Percentiles rank a stretch among this genome's conserved stretches.
Conservation (phyloP, 2,113 vertebrate species). For the Willisornis vidua region DNA sequence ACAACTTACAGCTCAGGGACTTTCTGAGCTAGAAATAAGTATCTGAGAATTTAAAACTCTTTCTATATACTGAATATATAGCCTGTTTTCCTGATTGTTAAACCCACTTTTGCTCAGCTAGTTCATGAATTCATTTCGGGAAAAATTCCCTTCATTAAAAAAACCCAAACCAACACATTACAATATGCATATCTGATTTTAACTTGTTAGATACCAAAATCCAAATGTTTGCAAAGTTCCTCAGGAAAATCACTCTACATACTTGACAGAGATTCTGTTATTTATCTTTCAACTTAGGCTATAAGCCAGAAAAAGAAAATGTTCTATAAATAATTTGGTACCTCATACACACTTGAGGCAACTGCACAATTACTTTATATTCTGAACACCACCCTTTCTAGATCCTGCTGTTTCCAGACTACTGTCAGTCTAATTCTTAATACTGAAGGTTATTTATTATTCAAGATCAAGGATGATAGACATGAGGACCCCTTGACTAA, state of each 20-base stretch:
- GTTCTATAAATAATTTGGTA: constrained; percentile 16
- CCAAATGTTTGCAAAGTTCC: neutral
- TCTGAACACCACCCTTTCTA: constrained; percentile 14
- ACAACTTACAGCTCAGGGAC: neutral
- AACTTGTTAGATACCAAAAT: neutral
- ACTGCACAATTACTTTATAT: constrained; percentile 14
- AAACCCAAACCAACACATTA: neutral
- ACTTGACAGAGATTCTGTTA: neutral
- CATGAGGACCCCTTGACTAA: neutral
- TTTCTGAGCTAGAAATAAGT: neutral
- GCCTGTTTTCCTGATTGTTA: neutral
- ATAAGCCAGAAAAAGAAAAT: neutral
- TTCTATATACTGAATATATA: neutral
- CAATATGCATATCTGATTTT: neutral
- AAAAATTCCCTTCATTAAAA: neutral
- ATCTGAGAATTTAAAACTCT: neutral
- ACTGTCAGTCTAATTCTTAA: constrained; percentile 25
- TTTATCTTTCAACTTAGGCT: neutral
- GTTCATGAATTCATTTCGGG: neutral
- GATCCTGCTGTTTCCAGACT: neutral
- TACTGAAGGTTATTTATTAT: neutral
- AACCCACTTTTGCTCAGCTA: neutral
- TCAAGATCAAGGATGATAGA: neutral
- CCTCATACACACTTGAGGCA: constrained; percentile 12
- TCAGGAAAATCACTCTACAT: neutral